These are phyloP conservation scores for Trichosurus vulpecula DNA, from an alignment of 2,797 vertebrate species.

Conservation along the genomic window DNA sequence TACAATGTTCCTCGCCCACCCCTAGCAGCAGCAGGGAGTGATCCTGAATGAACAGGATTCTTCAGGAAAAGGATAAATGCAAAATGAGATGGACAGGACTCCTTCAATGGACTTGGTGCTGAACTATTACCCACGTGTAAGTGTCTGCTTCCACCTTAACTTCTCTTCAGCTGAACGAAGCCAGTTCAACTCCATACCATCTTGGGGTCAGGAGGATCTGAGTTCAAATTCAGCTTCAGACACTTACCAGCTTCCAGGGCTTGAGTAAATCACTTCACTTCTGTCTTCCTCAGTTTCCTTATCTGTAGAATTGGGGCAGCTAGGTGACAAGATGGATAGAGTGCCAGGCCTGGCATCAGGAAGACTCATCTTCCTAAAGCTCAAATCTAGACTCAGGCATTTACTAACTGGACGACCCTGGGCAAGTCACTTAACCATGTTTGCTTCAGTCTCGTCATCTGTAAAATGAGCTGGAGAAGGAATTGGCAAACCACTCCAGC, in stretches of 20 bases:
- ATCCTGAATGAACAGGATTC: background rate
- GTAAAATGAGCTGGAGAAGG: too few relatives aligned
- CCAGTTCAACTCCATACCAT: background rate
- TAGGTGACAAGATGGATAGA: too few relatives aligned
- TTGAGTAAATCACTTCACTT: background rate
- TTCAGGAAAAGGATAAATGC: background rate
- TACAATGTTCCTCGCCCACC: too few relatives aligned
- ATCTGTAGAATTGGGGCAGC: background rate
- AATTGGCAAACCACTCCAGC: too few relatives aligned
- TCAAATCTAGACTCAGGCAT: too few relatives aligned
- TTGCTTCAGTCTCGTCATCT: too few relatives aligned
- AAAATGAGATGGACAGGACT: background rate
- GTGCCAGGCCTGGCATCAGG: too few relatives aligned
- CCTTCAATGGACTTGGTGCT: too few relatives aligned
- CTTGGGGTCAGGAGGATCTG: background rate
- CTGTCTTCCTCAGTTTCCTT: background rate
- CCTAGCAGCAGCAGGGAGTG: too few relatives aligned
- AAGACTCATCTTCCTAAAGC: too few relatives aligned
- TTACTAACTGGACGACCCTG: too few relatives aligned
- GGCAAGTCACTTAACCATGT: too few relatives aligned
- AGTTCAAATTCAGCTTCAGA: background rate
- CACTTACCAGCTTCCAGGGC: background rate
- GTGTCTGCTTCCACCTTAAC: background rate
- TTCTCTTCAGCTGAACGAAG: background rate
- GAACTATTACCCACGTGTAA: background rate